Evolutionary conservation across 1,140 invertebrate genomes (phyloP).

Genomic region (Aethina tumida): DNA sequence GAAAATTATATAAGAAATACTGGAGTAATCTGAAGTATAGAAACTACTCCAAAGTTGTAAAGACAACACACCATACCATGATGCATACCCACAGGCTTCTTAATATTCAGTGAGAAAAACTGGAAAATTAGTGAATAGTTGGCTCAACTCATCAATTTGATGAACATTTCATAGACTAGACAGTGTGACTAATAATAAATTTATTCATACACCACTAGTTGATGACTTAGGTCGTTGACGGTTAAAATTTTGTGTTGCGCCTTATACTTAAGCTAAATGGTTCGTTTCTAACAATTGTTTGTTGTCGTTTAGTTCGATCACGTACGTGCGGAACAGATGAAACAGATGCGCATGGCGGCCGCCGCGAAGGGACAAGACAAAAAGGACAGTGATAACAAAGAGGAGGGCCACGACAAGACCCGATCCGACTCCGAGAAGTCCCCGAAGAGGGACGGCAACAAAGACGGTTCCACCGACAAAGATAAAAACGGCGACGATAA

Average conservation of each 20-base stretch:
- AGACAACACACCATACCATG: too few species aligned
- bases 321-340: conserved; percentile 17
- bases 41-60: too few species aligned
- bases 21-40: too few species aligned
- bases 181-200: neutral
- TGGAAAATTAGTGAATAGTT: too few species aligned
- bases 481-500: neutral
- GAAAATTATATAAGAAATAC: too few species aligned
- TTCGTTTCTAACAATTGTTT: neutral
- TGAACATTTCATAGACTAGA: neutral
- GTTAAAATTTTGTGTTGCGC: neutral
- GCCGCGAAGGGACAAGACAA: neutral
- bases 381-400: conserved; percentile 33
- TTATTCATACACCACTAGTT: neutral
- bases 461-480: conserved; percentile 22
- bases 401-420: conserved; percentile 34
- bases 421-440: too few species aligned
- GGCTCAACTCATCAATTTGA: too few species aligned
- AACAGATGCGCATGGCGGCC: conserved; percentile 15
- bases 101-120: too few species aligned
- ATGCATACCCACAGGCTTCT: too few species aligned
- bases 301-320: conserved; percentile 16
- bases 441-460: conserved; percentile 24
- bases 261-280: neutral
- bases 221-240: neutral